phyloP scores from a whole-genome alignment of 1,140 invertebrate genomes.

The Batillaria attramentaria region DNA sequence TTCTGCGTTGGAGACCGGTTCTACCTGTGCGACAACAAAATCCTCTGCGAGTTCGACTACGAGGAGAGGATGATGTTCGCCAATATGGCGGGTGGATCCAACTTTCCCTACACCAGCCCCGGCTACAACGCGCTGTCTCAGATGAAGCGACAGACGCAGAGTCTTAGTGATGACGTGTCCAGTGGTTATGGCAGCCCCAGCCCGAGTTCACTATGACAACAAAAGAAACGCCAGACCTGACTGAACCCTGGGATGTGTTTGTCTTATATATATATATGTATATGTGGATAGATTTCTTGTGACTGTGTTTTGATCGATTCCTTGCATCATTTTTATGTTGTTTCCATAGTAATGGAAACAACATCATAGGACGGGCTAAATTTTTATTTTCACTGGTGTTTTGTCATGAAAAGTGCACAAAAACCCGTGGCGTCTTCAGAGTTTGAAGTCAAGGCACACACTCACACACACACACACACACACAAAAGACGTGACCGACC shows the following conservation, averaged over 20 bases:
- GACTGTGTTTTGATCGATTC: not conserved
- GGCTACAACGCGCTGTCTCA: constrained; percentile 89
- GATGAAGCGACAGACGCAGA: constrained; percentile 86
- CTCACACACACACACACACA: too few species aligned
- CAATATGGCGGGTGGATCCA: constrained; percentile 80
- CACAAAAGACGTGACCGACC: too few species aligned
- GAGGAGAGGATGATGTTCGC: constrained; percentile 91
- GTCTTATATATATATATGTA: not conserved
- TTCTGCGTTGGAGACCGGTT: constrained; percentile 96
- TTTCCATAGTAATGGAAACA: too few species aligned
- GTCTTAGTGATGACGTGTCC: constrained; percentile 72
- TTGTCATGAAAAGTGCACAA: not conserved
- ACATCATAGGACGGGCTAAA: not conserved
- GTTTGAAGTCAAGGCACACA: too few species aligned
- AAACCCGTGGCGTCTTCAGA: not conserved
- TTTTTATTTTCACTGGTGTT: not conserved
- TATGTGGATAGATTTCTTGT: not conserved
- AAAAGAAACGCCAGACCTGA: constrained; percentile 2
- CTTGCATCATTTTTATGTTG: not conserved
- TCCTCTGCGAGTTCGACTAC: constrained; percentile 95
- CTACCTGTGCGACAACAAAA: constrained; percentile 93
- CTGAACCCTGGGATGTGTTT: not conserved
- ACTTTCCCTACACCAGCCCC: constrained; percentile 71
- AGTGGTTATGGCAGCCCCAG: constrained; percentile 73
- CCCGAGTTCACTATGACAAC: constrained; percentile 62